Percentiles rank a stretch among this genome's conserved stretches.
phyloP scores from a whole-genome alignment of 2,888 invertebrate species.

The Acronicta alni region DNA sequence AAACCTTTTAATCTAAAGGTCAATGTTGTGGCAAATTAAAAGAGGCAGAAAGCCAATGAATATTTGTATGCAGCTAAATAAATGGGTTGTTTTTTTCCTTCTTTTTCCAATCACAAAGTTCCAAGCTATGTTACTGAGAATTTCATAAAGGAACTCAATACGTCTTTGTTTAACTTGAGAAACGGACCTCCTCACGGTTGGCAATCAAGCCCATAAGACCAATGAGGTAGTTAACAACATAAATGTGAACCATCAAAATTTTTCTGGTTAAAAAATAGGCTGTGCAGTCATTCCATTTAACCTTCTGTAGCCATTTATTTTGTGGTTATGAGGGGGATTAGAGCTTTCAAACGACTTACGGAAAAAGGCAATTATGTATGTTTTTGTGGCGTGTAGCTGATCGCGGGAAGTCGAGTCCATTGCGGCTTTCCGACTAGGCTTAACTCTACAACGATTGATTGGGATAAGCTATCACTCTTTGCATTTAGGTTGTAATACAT shows the following conservation, averaged over 20 bases:
- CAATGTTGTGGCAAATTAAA: constrained; percentile 10
- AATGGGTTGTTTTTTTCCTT: too few species aligned
- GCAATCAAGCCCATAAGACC: too few species aligned
- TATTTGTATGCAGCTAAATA: neutral
- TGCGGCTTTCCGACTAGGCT: constrained; percentile 8
- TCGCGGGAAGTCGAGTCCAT: constrained; percentile 16
- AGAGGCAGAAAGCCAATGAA: constrained; percentile 4
- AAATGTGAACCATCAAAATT: too few species aligned
- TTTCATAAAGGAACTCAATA: too few species aligned
- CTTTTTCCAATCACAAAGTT: too few species aligned
- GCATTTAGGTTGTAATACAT: neutral
- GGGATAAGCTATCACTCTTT: neutral
- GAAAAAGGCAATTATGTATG: constrained; percentile 46
- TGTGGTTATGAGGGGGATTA: constrained; percentile 31
- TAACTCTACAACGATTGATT: constrained; percentile 10
- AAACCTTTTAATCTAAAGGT: constrained; percentile 49
- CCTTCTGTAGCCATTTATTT: neutral
- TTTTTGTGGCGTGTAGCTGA: constrained; percentile 38
- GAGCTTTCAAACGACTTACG: constrained; percentile 37
- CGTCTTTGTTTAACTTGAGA: too few species aligned
- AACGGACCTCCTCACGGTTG: too few species aligned
- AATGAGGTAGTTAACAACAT: too few species aligned
- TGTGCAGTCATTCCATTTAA: neutral
- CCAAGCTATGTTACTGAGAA: too few species aligned
- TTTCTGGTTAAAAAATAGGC: neutral